Percentiles rank a stretch among this genome's conserved stretches.
These are phyloP conservation scores for Miniopterus natalensis DNA, from an alignment of 2,113 vertebrate species.

Conservation along the genomic window DNA sequence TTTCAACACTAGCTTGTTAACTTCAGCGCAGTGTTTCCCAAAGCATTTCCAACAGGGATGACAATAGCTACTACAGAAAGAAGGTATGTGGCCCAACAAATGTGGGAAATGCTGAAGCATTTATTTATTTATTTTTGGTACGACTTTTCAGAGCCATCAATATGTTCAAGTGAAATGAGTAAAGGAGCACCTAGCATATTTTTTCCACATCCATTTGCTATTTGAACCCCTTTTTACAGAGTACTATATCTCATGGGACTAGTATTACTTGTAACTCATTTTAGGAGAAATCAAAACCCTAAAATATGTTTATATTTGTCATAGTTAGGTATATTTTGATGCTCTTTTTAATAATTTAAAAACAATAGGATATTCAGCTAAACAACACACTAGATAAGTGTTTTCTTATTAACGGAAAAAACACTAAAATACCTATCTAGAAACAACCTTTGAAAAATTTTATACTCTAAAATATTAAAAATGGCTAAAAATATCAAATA, in stretches of 20 bases:
- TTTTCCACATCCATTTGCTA: neutral
- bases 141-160: slow-evolving; percentile 12
- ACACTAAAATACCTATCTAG: slow-evolving; percentile 33
- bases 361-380: neutral
- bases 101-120: neutral
- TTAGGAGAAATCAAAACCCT: slow-evolving; percentile 31
- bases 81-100: slow-evolving; percentile 11
- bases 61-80: neutral
- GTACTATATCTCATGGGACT: neutral
- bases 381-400: slow-evolving; percentile 10
- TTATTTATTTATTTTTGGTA: neutral
- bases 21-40: slow-evolving; percentile 17
- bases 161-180: slow-evolving; percentile 37
- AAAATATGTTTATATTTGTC: slow-evolving; percentile 4
- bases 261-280: slow-evolving; percentile 42
- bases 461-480: slow-evolving; percentile 61
- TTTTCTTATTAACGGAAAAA: slow-evolving; percentile 40
- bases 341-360: slow-evolving; percentile 26
- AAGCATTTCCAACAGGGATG: neutral
- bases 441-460: slow-evolving; percentile 16
- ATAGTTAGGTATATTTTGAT: slow-evolving; percentile 18
- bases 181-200: neutral
- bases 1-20: slow-evolving; percentile 42
- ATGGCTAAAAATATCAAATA: slow-evolving; percentile 55
- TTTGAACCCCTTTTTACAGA: neutral